Base-by-base conservation (phyloP, 2,797 vertebrate species). In the Onychomys leucogaster region DNA sequence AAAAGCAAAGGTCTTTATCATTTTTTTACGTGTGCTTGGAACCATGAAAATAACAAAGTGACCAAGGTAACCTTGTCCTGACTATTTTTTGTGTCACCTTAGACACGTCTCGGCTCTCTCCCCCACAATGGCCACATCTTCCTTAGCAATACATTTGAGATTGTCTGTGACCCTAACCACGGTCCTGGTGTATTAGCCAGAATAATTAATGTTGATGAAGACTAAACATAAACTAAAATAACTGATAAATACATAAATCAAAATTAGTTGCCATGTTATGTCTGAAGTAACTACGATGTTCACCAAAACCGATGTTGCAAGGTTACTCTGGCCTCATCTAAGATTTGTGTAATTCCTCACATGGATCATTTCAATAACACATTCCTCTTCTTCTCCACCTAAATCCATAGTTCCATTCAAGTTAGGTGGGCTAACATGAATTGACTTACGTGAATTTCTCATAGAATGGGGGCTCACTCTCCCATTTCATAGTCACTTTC, bases 21-120 rank as follows among this genome's bases (percentile, higher is more conserved):
- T 78, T 86, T 94, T 94, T 92, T 87, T 65, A 13, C 78, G 46
- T 94, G 13, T 61, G 16, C 69, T 65, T 80, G 3, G 84, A 92
- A 34, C 81, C 29, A 86, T 77, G 59, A 89, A 86, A 67, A 81
- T 0, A 75, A n/a, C 41, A 21, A 77, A 46, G 13, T 16, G 43
- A 32, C 75, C 46, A 46, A 46, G 27, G 75, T 49, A 43, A 49
- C 75, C 55, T 57, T 57, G 55, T 57, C 17, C 55, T 57, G 55
- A 57, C 55, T 19, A 16, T 16, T 13, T 57, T 17, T 78, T 19
- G 29, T 52, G 46, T 78, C 46, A 78, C 32, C 43, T 32, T 19
- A 52, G 29, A 52, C 46, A 78, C 16, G 8, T 52, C 46, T 46
- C 75, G 29, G 75, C 75, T 27, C 43, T 34, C 76, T 52, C 1